Percentiles rank a stretch among this genome's conserved stretches.
These are phyloP conservation scores for Aricia agestis DNA, from an alignment of 1,140 invertebrate species.

Conservation along the genomic window DNA sequence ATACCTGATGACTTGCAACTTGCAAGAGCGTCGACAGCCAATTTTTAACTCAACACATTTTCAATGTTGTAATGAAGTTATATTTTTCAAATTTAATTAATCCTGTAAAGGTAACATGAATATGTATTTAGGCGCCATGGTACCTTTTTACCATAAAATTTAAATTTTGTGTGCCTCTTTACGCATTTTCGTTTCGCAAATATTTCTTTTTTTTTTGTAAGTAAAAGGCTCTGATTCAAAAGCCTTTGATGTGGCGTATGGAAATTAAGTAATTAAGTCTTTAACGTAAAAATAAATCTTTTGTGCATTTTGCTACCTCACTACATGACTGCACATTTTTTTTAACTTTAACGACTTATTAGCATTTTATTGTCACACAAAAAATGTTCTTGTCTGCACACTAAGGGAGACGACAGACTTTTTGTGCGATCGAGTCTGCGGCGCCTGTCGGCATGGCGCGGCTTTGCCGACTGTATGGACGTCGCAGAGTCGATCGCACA, in stretches of 20 bases:
- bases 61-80: not conserved
- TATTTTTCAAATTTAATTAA: not conserved
- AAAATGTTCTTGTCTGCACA: too few species aligned
- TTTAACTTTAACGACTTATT: not conserved
- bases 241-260: not conserved
- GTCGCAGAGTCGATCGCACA: too few species aligned
- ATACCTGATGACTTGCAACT: too few species aligned
- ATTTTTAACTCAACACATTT: not conserved
- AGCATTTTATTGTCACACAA: too few species aligned
- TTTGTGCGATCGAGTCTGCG: too few species aligned
- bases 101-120: not conserved
- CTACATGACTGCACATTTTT: not conserved
- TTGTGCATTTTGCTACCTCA: not conserved
- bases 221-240: not conserved
- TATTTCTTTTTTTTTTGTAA: not conserved
- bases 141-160: slow-evolving; percentile 3
- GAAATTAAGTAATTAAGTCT: not conserved
- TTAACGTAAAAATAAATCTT: not conserved
- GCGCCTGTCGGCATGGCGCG: too few species aligned
- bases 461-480: too few species aligned
- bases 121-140: not conserved
- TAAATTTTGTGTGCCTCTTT: slow-evolving; percentile 1
- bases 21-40: too few species aligned
- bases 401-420: too few species aligned
- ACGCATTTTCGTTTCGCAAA: not conserved